phyloP scores from a whole-genome alignment of 2,888 invertebrate species.

The Agonopterix heracliana region DNA sequence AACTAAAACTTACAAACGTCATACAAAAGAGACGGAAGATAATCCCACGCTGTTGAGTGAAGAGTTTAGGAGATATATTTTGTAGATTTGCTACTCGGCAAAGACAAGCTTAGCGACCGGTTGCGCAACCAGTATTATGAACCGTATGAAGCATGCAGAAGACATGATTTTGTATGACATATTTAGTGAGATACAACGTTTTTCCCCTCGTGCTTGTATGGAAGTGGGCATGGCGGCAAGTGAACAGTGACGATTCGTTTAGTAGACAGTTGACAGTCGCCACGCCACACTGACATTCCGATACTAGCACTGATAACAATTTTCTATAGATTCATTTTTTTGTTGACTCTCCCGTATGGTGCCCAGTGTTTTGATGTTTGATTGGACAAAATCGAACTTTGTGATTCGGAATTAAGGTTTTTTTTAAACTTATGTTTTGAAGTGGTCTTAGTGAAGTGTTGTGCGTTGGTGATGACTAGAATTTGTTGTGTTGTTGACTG shows the following conservation, averaged over 20 bases:
- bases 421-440: conserved; percentile 20
- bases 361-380: conserved; percentile 34
- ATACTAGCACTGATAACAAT: conserved; percentile 67
- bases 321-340: conserved; percentile 61
- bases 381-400: conserved; percentile 19
- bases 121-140: conserved; percentile 12
- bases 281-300: conserved; percentile 75
- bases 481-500: conserved; percentile 32
- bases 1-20: conserved; percentile 31
- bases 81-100: conserved; percentile 21
- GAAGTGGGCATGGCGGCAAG: conserved; percentile 73
- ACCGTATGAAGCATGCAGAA: conserved; percentile 13
- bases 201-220: conserved; percentile 23
- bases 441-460: conserved; percentile 46
- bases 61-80: conserved; percentile 49
- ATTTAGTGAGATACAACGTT: conserved; percentile 22
- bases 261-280: conserved; percentile 76
- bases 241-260: conserved; percentile 72
- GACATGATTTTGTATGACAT: conserved; percentile 18
- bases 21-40: conserved; percentile 43
- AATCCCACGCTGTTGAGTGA: conserved; percentile 27
- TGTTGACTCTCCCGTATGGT: conserved; percentile 45
- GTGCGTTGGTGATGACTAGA: conserved; percentile 49
- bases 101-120: conserved; percentile 25
- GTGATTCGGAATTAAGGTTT: conserved; percentile 14